Percentiles rank a stretch among this genome's conserved stretches.
These are phyloP conservation scores for Drosophila setosimentum DNA, from an alignment of 2,888 invertebrate genomes.

Conservation along the genomic window DNA sequence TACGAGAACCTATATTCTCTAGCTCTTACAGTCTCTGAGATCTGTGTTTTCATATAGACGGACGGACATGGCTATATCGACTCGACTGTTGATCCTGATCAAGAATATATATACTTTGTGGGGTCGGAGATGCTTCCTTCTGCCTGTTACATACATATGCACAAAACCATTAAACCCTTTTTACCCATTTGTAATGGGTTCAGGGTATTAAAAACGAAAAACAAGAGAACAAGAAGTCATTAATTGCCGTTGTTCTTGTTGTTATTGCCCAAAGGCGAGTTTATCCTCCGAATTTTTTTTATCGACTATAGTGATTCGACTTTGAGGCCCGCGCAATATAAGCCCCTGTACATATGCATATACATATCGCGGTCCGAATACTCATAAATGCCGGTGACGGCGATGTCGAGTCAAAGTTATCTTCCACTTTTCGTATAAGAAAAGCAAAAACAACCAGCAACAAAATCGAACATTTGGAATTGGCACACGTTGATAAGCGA, in stretches of 20 bases:
- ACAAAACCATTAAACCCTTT: too few species aligned
- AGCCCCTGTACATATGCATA: not conserved
- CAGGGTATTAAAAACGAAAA: slow-evolving; percentile 1
- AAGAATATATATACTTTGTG: too few species aligned
- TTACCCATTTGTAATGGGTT: too few species aligned
- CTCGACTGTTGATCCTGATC: too few species aligned
- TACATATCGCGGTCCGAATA: not conserved
- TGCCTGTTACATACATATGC: too few species aligned
- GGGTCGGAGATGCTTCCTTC: too few species aligned
- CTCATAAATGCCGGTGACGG: slow-evolving; percentile 38
- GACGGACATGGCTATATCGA: too few species aligned
- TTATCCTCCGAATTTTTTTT: slow-evolving; percentile 8
- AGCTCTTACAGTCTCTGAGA: too few species aligned
- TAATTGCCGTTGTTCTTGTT: slow-evolving; percentile 45
- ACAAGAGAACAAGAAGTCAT: slow-evolving; percentile 18
- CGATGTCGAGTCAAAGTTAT: slow-evolving; percentile 42
- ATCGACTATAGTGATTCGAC: slow-evolving; percentile 13
- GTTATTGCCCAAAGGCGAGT: slow-evolving; percentile 17
- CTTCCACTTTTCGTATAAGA: slow-evolving; percentile 9
- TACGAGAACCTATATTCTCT: too few species aligned
- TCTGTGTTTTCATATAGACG: too few species aligned
- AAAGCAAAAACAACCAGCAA: slow-evolving; percentile 1
- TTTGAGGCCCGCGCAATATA: slow-evolving; percentile 8
- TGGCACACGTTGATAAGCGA: slow-evolving; percentile 47
- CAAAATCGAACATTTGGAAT: slow-evolving; percentile 21